A percentile compares a stretch with the other conserved stretches of the same genome.
These are phyloP conservation scores for Priocnemis perturbator DNA, from an alignment of 2,888 invertebrate species.

Conservation along the genomic window DNA sequence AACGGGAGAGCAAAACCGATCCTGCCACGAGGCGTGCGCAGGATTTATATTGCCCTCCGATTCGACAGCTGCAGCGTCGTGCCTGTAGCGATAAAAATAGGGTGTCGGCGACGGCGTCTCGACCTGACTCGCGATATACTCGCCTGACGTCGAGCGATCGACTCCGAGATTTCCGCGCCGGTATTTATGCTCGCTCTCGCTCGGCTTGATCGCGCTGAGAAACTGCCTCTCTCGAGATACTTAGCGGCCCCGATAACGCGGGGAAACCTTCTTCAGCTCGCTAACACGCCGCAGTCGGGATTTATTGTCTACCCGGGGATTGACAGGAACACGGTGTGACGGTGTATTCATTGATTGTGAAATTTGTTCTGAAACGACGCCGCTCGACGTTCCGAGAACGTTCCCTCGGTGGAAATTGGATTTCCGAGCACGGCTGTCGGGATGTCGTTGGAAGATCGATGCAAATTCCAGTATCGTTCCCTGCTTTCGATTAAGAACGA, in stretches of 20 bases:
- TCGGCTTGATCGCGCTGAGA: conserved; percentile 12
- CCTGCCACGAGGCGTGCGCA: conserved; percentile 4
- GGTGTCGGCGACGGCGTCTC: conserved; percentile 4
- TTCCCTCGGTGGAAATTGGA: too few relatives aligned
- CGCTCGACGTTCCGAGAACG: too few relatives aligned
- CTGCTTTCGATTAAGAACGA: background rate
- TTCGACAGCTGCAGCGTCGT: conserved; percentile 51
- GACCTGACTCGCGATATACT: conserved; percentile 20
- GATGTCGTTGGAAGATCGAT: too few relatives aligned
- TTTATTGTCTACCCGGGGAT: too few relatives aligned
- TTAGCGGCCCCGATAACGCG: conserved; percentile 3
- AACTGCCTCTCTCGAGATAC: too few relatives aligned
- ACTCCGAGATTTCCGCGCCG: conserved; percentile 6
- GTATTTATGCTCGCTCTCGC: conserved; percentile 31
- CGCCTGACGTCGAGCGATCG: background rate
- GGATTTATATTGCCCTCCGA: conserved; percentile 45
- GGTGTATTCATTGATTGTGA: too few relatives aligned
- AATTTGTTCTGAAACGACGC: too few relatives aligned
- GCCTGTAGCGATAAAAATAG: conserved; percentile 45
- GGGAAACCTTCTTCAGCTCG: background rate
- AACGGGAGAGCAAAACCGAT: background rate
- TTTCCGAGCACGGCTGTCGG: too few relatives aligned
- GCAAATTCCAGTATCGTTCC: too few relatives aligned
- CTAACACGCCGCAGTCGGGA: too few relatives aligned
- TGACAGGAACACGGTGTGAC: too few relatives aligned